Conservation (phyloP, 2,113 vertebrate genomes). For the Leucoraja erinaceus region DNA sequence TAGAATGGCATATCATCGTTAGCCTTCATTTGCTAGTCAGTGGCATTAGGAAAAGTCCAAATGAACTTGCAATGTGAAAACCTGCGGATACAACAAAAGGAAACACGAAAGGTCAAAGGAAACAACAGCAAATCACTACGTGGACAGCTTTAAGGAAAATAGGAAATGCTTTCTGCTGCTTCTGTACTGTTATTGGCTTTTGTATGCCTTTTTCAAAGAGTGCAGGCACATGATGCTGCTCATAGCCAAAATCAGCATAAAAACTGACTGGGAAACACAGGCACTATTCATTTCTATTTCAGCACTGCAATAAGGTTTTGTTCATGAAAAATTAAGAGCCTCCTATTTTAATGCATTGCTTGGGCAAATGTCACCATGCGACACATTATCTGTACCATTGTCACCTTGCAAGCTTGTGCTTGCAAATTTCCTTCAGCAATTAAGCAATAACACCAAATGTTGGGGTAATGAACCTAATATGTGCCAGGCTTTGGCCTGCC, state of each 20-base stretch:
- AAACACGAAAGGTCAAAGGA: background rate
- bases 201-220: background rate
- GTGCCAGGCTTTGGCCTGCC: too few relatives aligned
- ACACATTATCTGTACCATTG: background rate
- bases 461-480: too few relatives aligned
- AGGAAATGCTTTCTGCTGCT: background rate
- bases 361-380: background rate
- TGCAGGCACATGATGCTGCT: background rate
- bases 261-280: background rate
- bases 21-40: background rate
- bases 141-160: background rate
- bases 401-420: background rate
- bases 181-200: background rate
- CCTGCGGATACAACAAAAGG: background rate
- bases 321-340: background rate
- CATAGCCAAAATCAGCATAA: background rate
- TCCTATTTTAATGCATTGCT: background rate
- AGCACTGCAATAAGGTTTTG: background rate
- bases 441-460: background rate
- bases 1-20: background rate
- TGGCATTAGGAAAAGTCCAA: background rate
- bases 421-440: background rate
- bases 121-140: background rate
- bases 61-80: background rate
- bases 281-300: background rate